Evolutionary conservation across 2,888 invertebrate species (phyloP).

Genomic region (Panzeria rudis): DNA sequence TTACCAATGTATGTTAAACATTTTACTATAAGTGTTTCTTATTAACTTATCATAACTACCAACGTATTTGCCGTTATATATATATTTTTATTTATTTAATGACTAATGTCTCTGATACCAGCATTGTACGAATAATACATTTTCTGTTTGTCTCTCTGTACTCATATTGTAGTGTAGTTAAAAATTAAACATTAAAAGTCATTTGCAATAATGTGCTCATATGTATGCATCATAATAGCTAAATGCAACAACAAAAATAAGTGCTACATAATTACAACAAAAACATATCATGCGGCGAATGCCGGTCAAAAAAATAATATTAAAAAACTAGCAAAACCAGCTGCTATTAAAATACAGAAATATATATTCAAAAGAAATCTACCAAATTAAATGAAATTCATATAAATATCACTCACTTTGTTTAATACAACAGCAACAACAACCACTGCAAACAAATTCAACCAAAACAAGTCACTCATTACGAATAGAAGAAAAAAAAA

Average conservation of each 20-base stretch:
- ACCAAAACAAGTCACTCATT: slow-evolving; percentile 62
- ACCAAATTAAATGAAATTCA: slow-evolving; percentile 72
- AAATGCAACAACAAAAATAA: slow-evolving; percentile 42
- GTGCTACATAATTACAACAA: slow-evolving; percentile 71
- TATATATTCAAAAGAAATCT: slow-evolving; percentile 65
- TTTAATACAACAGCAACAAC: slow-evolving; percentile 38
- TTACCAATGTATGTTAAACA: background rate
- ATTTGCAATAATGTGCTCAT: slow-evolving; percentile 69
- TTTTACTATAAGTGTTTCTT: background rate
- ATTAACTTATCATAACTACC: slow-evolving; percentile 20
- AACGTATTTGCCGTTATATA: slow-evolving; percentile 11
- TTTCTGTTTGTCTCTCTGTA: background rate
- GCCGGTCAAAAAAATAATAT: slow-evolving; percentile 55
- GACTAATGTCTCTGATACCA: slow-evolving; percentile 63
- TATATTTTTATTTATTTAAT: slow-evolving; percentile 44
- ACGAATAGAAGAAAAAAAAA: slow-evolving; percentile 50
- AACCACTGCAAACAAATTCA: background rate
- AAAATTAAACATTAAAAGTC: slow-evolving; percentile 65
- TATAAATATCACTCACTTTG: slow-evolving; percentile 70
- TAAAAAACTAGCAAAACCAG: slow-evolving; percentile 70
- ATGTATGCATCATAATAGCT: slow-evolving; percentile 67
- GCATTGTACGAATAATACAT: slow-evolving; percentile 21
- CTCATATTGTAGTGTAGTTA: slow-evolving; percentile 14
- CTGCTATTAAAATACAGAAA: slow-evolving; percentile 69
- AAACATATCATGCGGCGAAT: slow-evolving; percentile 66